These are phyloP conservation scores for Troilus luridus DNA, from an alignment of 2,888 invertebrate species.

Conservation along the genomic window DNA sequence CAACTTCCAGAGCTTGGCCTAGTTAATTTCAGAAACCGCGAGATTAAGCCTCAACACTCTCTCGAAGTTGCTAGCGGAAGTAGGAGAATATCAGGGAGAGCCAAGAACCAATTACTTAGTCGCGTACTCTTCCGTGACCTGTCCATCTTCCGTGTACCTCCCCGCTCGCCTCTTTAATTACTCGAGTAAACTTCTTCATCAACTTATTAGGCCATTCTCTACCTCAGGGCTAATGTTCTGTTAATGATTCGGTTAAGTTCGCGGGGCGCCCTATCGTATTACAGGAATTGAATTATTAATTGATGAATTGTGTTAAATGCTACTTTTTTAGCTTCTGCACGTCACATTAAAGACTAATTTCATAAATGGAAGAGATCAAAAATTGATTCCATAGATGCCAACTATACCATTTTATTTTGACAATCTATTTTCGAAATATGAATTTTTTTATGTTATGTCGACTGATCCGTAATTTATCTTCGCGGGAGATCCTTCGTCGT, in stretches of 20 bases:
- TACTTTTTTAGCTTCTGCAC: too few species aligned
- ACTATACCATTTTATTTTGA: too few species aligned
- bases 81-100: background rate
- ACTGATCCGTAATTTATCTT: too few species aligned
- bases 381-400: too few species aligned
- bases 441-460: too few species aligned
- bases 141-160: background rate
- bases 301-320: too few species aligned
- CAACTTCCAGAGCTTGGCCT: background rate
- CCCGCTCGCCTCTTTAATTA: constrained; percentile 35
- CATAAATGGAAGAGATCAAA: too few species aligned
- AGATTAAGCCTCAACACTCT: background rate
- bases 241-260: background rate
- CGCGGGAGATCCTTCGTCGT: too few species aligned
- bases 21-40: background rate
- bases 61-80: background rate
- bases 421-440: too few species aligned
- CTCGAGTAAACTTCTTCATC: constrained; percentile 22
- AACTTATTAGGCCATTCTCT: constrained; percentile 27
- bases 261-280: background rate
- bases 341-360: too few species aligned
- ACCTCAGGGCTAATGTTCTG: background rate
- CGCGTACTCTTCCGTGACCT: constrained; percentile 39
- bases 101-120: constrained; percentile 32
- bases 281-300: background rate